Conservation (phyloP, 1,140 invertebrate genomes). For the Aplysia californica region DNA sequence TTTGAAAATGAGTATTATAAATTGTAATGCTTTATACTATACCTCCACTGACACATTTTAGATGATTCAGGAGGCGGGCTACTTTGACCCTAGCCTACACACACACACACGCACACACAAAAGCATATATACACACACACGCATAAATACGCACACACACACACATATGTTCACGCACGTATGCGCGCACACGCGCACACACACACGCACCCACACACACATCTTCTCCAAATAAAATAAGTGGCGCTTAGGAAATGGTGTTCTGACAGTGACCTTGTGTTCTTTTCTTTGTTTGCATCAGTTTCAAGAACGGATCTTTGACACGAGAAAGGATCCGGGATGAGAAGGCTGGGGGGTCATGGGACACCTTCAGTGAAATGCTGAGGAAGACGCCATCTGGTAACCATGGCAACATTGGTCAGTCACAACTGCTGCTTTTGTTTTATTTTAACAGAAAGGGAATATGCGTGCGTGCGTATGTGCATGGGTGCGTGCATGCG, state of each 20-base stretch:
- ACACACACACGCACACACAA: no score
- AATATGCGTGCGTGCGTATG: neutral
- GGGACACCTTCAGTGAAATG: constrained; percentile 87
- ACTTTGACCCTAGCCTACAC: no score
- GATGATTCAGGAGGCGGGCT: no score
- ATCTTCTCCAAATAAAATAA: neutral
- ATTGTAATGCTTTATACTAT: neutral
- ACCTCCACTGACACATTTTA: no score
- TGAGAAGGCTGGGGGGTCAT: constrained; percentile 77
- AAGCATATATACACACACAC: no score
- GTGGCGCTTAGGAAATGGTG: neutral
- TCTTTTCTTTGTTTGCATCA: no score
- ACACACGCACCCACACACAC: no score
- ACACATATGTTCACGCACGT: no score
- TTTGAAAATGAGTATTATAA: neutral
- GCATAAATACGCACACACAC: no score
- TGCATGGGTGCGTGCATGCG: no score
- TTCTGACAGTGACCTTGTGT: neutral
- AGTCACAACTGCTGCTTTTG: no score
- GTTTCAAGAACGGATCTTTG: constrained; percentile 94
- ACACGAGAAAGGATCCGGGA: constrained; percentile 87
- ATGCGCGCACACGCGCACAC: no score
- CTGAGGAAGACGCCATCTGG: constrained; percentile 87
- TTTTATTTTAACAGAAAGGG: neutral
- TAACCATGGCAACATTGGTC: constrained; percentile 92